A percentile compares a stretch with the other conserved stretches of the same genome.
phyloP scores from a whole-genome alignment of 2,888 invertebrate species.

The Sarcophaga variegata region DNA sequence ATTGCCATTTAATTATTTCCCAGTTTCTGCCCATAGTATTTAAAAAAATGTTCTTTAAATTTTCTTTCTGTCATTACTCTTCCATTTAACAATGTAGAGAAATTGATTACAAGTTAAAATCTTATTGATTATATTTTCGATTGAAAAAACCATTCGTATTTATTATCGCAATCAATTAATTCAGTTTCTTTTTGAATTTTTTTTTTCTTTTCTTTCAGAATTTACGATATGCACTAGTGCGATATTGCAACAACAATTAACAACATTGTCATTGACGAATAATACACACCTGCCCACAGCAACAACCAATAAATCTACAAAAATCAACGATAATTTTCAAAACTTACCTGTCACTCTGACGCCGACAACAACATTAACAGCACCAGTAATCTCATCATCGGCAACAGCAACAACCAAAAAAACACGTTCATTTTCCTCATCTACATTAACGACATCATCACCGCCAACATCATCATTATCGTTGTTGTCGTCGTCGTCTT shows the following conservation, averaged over 20 bases:
- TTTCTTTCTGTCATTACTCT: neutral
- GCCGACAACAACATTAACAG: constrained; percentile 28
- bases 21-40: too few relatives aligned
- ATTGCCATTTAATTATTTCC: too few relatives aligned
- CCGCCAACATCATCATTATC: neutral
- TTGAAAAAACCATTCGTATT: constrained; percentile 22
- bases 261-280: constrained; percentile 45
- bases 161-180: constrained; percentile 19
- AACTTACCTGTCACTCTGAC: constrained; percentile 55
- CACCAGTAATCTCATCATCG: constrained; percentile 26
- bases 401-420: constrained; percentile 10
- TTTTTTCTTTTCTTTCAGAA: constrained; percentile 29
- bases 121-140: constrained; percentile 3
- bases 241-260: constrained; percentile 43
- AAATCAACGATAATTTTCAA: constrained; percentile 59
- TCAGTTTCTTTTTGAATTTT: neutral
- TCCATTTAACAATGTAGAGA: neutral
- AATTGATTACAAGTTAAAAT: neutral
- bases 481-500: constrained; percentile 18
- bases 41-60: neutral
- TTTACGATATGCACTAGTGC: constrained; percentile 63
- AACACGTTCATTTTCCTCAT: constrained; percentile 32
- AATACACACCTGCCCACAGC: constrained; percentile 52
- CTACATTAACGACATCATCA: constrained; percentile 27
- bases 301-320: constrained; percentile 56